phyloP scores from a whole-genome alignment of 2,797 vertebrate species.

The Cirrhinus mrigala region DNA sequence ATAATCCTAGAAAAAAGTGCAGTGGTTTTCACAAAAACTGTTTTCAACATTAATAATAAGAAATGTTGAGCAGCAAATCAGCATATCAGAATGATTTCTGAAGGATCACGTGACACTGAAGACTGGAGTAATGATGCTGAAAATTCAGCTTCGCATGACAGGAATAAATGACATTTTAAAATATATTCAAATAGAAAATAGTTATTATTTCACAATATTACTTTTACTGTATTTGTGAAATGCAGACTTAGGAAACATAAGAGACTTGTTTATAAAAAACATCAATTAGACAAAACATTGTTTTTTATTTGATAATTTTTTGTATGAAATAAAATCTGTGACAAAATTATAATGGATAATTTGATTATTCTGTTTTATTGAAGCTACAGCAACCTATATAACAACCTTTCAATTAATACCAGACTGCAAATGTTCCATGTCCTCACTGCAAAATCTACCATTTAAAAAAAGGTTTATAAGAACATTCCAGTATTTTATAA shows the following conservation, averaged over 20 bases:
- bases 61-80: not conserved
- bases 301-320: not conserved
- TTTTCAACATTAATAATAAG: not conserved
- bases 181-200: no score
- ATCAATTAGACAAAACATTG: not conserved
- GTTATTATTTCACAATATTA: no score
- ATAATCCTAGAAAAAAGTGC: not conserved
- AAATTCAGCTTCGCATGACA: no score
- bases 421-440: not conserved
- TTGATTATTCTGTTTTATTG: conserved; percentile 6
- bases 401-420: not conserved
- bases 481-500: not conserved
- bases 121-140: not conserved
- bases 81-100: not conserved
- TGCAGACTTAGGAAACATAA: not conserved
- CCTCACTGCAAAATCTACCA: not conserved
- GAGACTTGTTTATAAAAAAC: not conserved
- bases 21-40: not conserved
- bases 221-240: not conserved
- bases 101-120: not conserved
- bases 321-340: not conserved
- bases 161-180: no score
- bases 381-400: not conserved
- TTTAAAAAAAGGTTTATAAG: not conserved
- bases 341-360: not conserved